Base-by-base conservation (phyloP, 1,140 invertebrate species). In the Drosophila prosaltans region DNA sequence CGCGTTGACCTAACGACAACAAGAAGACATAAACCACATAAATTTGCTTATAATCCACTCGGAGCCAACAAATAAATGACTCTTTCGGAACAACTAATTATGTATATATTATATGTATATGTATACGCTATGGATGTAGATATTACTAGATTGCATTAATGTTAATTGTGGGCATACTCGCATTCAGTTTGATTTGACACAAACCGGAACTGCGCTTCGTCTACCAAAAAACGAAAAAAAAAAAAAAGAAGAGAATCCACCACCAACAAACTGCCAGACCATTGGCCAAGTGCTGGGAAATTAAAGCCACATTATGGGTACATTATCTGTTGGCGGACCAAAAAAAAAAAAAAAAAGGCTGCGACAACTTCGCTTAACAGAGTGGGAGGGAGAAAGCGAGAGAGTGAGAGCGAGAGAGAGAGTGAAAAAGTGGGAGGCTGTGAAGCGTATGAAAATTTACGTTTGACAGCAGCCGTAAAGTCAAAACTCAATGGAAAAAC, bases 151-250 rank as follows among this genome's bases (percentile, higher is more conserved):
- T 43, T 59, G 70, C 71, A 78, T 68, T 57, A 61, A 68, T 57
- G 48, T 71, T 86, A 86, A 85, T 85, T 85, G 80, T 73, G 59
- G 65, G 51, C 43, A 69, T 70, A 72, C 63, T 60, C 51, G 40
- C 65, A 69, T 21, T 58, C 40, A 64, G 43, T 65, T 48, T 55
- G 69, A 71, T 71, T 69, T 78, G 39, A 57, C 67, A 72, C 28
- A 65, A 59, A 89, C 84, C 83, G 83, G 83, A 88, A 88, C 84
- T 88, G 70, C 83, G 84, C 73, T 70, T 76, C 70, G 80, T 3
- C 76, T 81, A 58, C 57, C 82, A 86, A 65, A 16, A 16, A 16
- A 16, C 0, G 16, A 16, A 16, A 16, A 16, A 16, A 16, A 16
- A 16, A 16, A 16, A 16, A 16, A 16, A 16, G 16, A 16, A 61